Base-by-base conservation (phyloP, 2,113 vertebrate species). In the Ploceus nigricollis region DNA sequence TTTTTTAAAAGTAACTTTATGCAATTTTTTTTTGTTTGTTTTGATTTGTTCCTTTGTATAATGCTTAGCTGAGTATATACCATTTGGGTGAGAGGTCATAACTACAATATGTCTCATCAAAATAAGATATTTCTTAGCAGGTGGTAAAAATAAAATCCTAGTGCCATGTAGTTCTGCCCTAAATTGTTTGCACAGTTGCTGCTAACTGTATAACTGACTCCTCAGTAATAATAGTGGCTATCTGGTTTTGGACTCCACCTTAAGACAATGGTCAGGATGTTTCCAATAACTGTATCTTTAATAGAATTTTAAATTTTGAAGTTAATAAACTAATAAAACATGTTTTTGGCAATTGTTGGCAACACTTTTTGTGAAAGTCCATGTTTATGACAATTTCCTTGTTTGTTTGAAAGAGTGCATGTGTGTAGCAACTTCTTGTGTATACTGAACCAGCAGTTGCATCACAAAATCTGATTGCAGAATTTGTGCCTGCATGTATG, bases 1-100 rank as follows among this genome's bases (percentile, higher is more conserved):
- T 48, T 88, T 93, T 81, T 92, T 58, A 30, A 39, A 96, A 95
- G 82, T 89, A 89, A 90, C 70, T 93, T 68, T 82, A 76, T 54
- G 37, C 56, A 28, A 40, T 39, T 83, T 54, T 33, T 33, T 61
- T 69, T 72, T 37, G 44, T 68, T 27, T 30, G 10, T 37, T 61
- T 60, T 61, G 11, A 42, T 89, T 60, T 72, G 33, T 35, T 54
- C 50, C 56, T 87, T 56, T 79, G 31, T 79, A 69, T 86, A 48
- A 47, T 85, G 63, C 71, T 87, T 75, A 42, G 11, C 17, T 82
- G 53, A 81, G 50, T 72, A 88, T 64, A 21, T 40, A 50, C 58
- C 60, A 13, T 94, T 64, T 79, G 47, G 47, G 37, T 64, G 76
- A 64, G 37, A 79, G 37, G 47, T 53, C 37, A 63, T 71, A 58